phyloP scores from a whole-genome alignment of 2,113 vertebrate genomes.

The Crotalus tigris region DNA sequence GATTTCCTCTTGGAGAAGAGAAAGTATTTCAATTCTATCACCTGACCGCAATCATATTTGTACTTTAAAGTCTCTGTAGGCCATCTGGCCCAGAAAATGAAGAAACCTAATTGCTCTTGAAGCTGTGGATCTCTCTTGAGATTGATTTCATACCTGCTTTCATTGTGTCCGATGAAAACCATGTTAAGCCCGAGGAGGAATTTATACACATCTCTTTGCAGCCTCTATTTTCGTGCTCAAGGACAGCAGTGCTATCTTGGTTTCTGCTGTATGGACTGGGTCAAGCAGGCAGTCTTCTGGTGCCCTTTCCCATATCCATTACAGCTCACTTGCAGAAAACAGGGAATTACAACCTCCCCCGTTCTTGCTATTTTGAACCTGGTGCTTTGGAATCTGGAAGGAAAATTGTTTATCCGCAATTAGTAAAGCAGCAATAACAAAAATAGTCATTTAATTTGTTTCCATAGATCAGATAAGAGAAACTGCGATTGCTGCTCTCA shows the following conservation, averaged over 20 bases:
- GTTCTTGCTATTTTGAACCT: too few relatives aligned
- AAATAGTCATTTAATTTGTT: conserved; percentile 31
- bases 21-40: background rate
- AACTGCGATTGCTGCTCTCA: conserved; percentile 16
- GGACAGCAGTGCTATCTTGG: background rate
- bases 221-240: background rate
- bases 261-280: background rate
- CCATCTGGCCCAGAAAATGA: conserved; percentile 14
- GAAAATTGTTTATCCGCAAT: conserved; percentile 4
- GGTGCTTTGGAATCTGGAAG: background rate
- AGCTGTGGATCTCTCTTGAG: background rate
- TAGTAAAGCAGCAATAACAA: background rate
- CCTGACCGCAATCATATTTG: background rate
- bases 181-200: conserved; percentile 5
- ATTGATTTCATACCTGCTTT: conserved; percentile 5
- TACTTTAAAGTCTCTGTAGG: background rate
- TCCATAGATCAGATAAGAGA: conserved; percentile 10
- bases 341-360: background rate
- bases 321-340: background rate
- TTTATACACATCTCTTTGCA: conserved; percentile 5
- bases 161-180: background rate
- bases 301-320: background rate
- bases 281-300: background rate
- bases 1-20: background rate
- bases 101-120: conserved; percentile 3